Evolutionary conservation across 2,888 invertebrate genomes (phyloP).

Genomic region (Latheticus oryzae): DNA sequence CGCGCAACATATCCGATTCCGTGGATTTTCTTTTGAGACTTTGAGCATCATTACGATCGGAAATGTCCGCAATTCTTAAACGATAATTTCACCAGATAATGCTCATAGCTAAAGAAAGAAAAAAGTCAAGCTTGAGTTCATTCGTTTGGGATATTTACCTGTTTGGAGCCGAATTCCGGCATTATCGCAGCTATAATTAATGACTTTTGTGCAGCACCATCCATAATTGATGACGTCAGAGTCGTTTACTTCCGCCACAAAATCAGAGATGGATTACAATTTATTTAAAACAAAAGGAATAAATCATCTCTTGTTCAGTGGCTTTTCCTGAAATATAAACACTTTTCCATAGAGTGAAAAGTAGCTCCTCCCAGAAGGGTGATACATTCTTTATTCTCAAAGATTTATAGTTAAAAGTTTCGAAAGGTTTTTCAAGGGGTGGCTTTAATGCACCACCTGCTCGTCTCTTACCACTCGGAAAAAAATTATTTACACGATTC

Average conservation of each 20-base stretch:
- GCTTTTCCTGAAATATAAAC: constrained; percentile 54
- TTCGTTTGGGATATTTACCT: too few species aligned
- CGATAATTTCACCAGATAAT: constrained; percentile 42
- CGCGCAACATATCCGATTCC: constrained; percentile 46
- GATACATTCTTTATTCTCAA: constrained; percentile 56
- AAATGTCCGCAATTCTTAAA: constrained; percentile 37
- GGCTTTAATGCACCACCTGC: constrained; percentile 55
- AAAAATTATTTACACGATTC: too few species aligned
- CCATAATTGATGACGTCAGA: constrained; percentile 18
- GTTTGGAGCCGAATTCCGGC: constrained; percentile 5
- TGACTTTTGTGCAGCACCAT: constrained; percentile 4
- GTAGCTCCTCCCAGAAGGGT: constrained; percentile 51
- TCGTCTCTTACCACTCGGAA: constrained; percentile 19
- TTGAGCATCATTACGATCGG: constrained; percentile 43
- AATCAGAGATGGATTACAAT: constrained; percentile 31
- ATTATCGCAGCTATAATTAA: constrained; percentile 15
- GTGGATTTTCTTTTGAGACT: constrained; percentile 44
- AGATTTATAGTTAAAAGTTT: constrained; percentile 57
- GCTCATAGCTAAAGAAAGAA: constrained; percentile 6
- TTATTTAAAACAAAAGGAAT: constrained; percentile 38
- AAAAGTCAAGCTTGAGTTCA: constrained; percentile 1
- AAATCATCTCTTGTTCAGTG: constrained; percentile 53
- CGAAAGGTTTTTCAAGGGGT: constrained; percentile 46
- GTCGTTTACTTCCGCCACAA: constrained; percentile 6
- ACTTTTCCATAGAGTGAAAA: constrained; percentile 54